Evolutionary conservation across 2,888 invertebrate genomes (phyloP), one percentile per base, ranked within the genome.

Genomic region (Emmelina monodactyla): DNA sequence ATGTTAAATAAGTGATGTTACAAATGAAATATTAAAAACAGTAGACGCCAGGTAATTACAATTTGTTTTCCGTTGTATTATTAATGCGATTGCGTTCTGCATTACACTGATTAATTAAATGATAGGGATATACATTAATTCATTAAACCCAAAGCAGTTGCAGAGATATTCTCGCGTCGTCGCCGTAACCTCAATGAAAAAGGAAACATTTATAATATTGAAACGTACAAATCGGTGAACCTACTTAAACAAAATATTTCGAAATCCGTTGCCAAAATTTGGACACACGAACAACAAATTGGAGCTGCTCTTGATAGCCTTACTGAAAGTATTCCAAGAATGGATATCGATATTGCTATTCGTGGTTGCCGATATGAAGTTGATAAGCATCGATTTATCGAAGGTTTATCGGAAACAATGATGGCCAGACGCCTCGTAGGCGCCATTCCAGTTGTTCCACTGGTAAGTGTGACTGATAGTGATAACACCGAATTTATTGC

Each of bases 71-170:
- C 45, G 46, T 47, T 49, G 48, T 59, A 57, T 56, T 11, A 10
- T 59, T 61, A 58, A 53, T 54, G 33, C 45, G 48, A 62, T 62
- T 58, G 48, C 55, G 60, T 56, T 58, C 51, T 51, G 51, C 47
- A 49, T 49, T 55, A 54, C 55, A 51, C 50, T 55, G 66, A 68
- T 68, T 66, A 66, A 69, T 66, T 68, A 65, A 64, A 59, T 60
- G 64, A 68, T 68, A 64, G 54, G 43, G n/a, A 41, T 45, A 45
- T 40, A 50, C 55, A 56, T 58, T 60, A 54, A 66, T 62, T 67
- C 51, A 61, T 60, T 58, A 53, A 53, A 47, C 6, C 9, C 19
- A 9, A 19, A 19, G 19, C 19, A 6, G 9, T 9, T 19, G 5
- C 5, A 19, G 19, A 19, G 9, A 19, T 19, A 19, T 19, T 19